Evolutionary conservation across 2,113 vertebrate genomes (phyloP).

Genomic region (Motacilla alba): DNA sequence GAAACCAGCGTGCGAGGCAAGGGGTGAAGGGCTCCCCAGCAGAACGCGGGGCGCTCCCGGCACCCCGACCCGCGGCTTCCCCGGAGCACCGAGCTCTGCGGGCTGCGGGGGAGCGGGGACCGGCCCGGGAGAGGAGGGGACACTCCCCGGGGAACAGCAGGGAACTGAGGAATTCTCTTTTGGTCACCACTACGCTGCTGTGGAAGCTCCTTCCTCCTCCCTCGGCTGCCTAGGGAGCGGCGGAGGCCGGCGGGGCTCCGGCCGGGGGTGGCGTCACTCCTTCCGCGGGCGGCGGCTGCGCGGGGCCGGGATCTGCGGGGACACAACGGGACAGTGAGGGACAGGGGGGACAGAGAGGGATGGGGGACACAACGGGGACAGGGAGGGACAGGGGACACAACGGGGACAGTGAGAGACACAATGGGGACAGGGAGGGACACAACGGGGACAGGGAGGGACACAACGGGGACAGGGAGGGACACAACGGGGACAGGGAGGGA

Average conservation of each 20-base stretch:
- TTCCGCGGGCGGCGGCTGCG: conserved; percentile 74
- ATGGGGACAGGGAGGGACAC: no score
- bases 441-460: no score
- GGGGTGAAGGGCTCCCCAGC: background rate
- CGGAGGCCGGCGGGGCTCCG: conserved; percentile 73
- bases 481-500: no score
- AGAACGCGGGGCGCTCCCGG: background rate
- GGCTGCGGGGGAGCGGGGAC: background rate
- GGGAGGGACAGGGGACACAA: background rate
- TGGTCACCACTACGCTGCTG: conserved; percentile 46
- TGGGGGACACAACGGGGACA: background rate
- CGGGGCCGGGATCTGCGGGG: conserved; percentile 67
- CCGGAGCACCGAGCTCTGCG: background rate
- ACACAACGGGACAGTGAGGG: background rate
- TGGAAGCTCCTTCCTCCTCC: conserved; percentile 31
- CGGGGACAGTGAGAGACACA: background rate
- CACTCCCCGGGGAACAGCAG: conserved; percentile 12
- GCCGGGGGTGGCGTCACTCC: conserved; percentile 78
- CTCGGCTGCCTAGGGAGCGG: conserved; percentile 66
- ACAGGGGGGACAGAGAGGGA: background rate
- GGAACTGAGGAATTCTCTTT: conserved; percentile 36
- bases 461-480: no score
- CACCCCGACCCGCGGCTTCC: background rate
- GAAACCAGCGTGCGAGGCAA: background rate
- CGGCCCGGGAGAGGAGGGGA: no score